Percentiles rank a stretch among this genome's conserved stretches.
Evolutionary conservation across 2,797 vertebrate genomes (phyloP).

Genomic region (Etheostoma perlongum): DNA sequence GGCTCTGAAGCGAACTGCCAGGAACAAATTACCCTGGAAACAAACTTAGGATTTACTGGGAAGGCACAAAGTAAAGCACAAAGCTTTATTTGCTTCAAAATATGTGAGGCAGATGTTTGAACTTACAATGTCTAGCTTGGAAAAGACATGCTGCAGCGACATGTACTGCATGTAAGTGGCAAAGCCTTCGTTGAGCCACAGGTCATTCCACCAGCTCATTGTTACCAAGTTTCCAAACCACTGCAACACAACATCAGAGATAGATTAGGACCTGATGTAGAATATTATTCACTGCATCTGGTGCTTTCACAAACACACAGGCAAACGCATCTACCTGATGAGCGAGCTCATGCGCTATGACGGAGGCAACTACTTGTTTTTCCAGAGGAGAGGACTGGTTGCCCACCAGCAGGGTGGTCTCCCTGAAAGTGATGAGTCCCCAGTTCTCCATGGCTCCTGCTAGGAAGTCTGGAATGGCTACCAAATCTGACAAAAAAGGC

Average conservation of each 20-base stretch:
- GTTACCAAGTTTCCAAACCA: slow-evolving; percentile 99
- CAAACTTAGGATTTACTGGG: slow-evolving; percentile 34
- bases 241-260: slow-evolving; percentile 75
- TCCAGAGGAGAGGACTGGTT: slow-evolving; percentile 88
- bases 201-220: slow-evolving; percentile 98
- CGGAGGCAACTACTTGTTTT: slow-evolving; percentile 90
- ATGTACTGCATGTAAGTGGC: slow-evolving; percentile 96
- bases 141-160: slow-evolving; percentile 87
- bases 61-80: not conserved
- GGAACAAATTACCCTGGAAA: slow-evolving; percentile 90
- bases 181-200: slow-evolving; percentile 98
- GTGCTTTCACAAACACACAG: slow-evolving; percentile 10
- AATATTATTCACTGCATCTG: not conserved
- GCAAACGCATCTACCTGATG: slow-evolving; percentile 90
- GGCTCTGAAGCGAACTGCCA: slow-evolving; percentile 89
- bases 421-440: slow-evolving; percentile 95
- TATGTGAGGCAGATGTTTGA: not conserved
- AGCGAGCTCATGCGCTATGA: slow-evolving; percentile 95
- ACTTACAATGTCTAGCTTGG: slow-evolving; percentile 89
- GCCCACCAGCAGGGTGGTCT: slow-evolving; percentile 89
- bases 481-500: slow-evolving; percentile 86
- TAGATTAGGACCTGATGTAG: slow-evolving; percentile 9
- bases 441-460: slow-evolving; percentile 98
- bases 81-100: not conserved
- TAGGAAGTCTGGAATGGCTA: slow-evolving; percentile 95